These are phyloP conservation scores for Tiliqua scincoides DNA, from an alignment of 2,113 vertebrate species.

Conservation along the genomic window DNA sequence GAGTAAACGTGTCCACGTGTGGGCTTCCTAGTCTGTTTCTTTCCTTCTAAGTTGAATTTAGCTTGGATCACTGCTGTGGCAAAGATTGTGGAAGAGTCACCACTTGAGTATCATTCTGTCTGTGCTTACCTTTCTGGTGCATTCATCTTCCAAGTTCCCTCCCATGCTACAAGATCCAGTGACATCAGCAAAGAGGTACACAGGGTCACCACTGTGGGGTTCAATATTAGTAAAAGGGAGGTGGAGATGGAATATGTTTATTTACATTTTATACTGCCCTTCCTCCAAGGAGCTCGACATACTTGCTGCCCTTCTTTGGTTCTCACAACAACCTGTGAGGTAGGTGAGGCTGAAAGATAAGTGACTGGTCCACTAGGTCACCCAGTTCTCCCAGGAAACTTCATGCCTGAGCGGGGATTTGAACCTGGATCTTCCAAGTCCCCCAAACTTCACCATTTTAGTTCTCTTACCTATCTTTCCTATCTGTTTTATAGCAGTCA, in stretches of 20 bases:
- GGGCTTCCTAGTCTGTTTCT: constrained; percentile 4
- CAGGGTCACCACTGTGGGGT: neutral
- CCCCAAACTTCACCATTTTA: no score
- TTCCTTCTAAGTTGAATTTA: neutral
- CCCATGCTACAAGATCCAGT: neutral
- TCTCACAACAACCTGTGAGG: no score
- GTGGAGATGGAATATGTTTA: neutral
- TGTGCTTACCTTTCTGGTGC: neutral
- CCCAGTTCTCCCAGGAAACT: no score
- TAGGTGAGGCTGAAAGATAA: no score
- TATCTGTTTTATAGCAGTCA: neutral
- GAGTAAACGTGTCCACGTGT: constrained; percentile 3
- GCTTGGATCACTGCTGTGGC: neutral
- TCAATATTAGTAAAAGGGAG: neutral
- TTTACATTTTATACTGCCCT: no score
- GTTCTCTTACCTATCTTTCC: no score
- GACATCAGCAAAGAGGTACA: neutral
- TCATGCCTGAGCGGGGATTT: no score
- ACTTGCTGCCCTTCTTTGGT: no score
- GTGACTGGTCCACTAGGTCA: no score
- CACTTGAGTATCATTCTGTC: neutral
- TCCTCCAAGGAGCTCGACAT: no score
- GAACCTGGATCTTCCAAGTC: no score
- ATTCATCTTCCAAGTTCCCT: neutral
- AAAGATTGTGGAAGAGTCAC: neutral